Percentiles rank a stretch among this genome's conserved stretches.
phyloP scores from a whole-genome alignment of 2,888 invertebrate genomes.

The Dendrolimus pini region DNA sequence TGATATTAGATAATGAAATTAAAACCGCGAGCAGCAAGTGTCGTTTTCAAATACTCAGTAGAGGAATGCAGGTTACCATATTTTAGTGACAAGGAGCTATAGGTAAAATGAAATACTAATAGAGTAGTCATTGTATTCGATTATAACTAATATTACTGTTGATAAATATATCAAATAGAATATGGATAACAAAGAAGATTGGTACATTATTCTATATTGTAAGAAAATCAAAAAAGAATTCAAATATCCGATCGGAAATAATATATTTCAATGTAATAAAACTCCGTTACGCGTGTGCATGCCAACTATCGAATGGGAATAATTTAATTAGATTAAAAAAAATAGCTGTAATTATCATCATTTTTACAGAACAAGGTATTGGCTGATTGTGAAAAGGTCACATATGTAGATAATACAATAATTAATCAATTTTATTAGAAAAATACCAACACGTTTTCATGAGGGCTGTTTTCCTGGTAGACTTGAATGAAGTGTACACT shows the following conservation, averaged over 20 bases:
- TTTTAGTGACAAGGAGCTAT: no score
- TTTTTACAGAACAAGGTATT: conserved; percentile 1
- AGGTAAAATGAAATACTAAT: no score
- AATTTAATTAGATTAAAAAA: background rate
- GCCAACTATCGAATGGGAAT: background rate
- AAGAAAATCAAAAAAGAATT: background rate
- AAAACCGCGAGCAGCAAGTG: no score
- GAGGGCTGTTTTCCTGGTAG: conserved; percentile 1
- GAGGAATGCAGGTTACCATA: no score
- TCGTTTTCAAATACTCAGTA: no score
- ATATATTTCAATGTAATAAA: background rate
- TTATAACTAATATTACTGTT: no score
- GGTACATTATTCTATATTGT: no score
- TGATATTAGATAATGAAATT: no score
- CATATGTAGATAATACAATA: conserved; percentile 2
- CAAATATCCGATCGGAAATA: background rate
- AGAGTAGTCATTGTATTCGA: no score
- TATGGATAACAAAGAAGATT: no score
- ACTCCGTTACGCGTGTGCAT: background rate
- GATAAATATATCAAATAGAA: no score
- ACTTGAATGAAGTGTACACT: background rate
- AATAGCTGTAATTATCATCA: conserved; percentile 1
- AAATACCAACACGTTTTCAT: conserved; percentile 2
- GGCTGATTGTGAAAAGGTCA: conserved; percentile 9
- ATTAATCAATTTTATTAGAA: conserved; percentile 4